Base-by-base conservation (phyloP, 2,888 invertebrate species). In the Xanthorhoe designata region DNA sequence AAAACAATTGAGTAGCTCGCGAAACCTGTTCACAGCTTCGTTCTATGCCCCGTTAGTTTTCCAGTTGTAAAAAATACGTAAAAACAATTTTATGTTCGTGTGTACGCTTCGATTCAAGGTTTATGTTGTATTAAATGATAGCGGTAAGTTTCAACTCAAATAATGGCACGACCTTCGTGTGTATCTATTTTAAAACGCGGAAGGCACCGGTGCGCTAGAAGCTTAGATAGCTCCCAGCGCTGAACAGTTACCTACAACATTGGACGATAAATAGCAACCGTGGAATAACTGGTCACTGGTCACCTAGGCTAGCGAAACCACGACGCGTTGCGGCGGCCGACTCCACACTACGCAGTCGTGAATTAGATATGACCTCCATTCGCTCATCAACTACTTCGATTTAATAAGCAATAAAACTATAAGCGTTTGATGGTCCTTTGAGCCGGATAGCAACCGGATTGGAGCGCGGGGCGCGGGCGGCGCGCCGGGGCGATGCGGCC, bases 131-230 rank as follows among this genome's bases (percentile, higher is more conserved):
- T 80, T 73, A 77, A 79, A 80, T 78, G 76, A 80, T 77, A 78
- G 78, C 75, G 78, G 80, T 82, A 70, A 78, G 78, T 79, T 80
- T 75, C 79, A 78, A 83, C 82, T 79, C 84, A 81, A 87, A 88
- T 88, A 87, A 87, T 85, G 83, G 78, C 76, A 70, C 84, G 92
- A 87, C 92, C 92, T 92, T 93, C 92, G 79, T 78, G 79, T 78
- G 81, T 61, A 79, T 86, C 91, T 93, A 92, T 90, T 92, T 88
- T 91, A 88, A 81, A 90, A 92, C 89, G 84, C 92, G 92, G 92
- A 93, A 93, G 92, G 84, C 88, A 84, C 83, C 82, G 85, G 85
- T 80, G 83, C 80, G 84, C 82, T 84, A 85, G 87, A 84, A 84
- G 80, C 84, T 82, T 83, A 80, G 87, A 87, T 87, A 83, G 80